Base-by-base conservation (phyloP, 2,113 vertebrate genomes). In the Pampusana beccarii region DNA sequence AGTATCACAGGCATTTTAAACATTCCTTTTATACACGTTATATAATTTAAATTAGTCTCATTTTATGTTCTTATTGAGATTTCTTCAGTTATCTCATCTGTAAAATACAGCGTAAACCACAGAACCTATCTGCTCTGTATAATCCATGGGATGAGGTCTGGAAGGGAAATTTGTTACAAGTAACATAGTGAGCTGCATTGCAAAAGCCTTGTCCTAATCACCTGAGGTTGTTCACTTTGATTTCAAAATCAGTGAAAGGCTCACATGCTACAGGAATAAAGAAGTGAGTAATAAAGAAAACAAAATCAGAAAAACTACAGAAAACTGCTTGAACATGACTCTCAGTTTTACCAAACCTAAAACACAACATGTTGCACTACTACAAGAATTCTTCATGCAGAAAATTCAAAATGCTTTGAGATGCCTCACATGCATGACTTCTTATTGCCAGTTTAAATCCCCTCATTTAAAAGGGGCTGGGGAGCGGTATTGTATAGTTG, bases 31-130 rank as follows among this genome's bases (percentile, higher is more conserved):
- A 86, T 95, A 88, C 31, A 86, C 95, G 71, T 84, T 92, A 88
- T 72, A 72, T 67, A 80, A 65, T 78, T 97, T 96, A 92, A 97
- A 95, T 96, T 97, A 91, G 78, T 91, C 96, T 93, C 91, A 86
- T 95, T 95, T 86, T 75, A 75, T 74, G 46, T 71, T 88, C 54
- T 86, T 70, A 71, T 36, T 92, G 86, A 89, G 51, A 96, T 97
- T 96, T 94, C 92, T 97, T 62, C 67, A 38, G 6, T 66, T 90
- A 71, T 58, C n/a, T 91, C 40, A 75, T 96, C 82, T 94, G 73
- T 50, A 72, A 88, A 90, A 93, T 93, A 86, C 69, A 84, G 46
- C 62, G 77, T 87, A 92, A 88, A 95, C 62, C 51, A 86, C 80
- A 17, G 44, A 92, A 53, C 61, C 69, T 62, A 38, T 92, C 80